phyloP scores from a whole-genome alignment of 2,797 vertebrate species.

The Pelochelys cantorii region DNA sequence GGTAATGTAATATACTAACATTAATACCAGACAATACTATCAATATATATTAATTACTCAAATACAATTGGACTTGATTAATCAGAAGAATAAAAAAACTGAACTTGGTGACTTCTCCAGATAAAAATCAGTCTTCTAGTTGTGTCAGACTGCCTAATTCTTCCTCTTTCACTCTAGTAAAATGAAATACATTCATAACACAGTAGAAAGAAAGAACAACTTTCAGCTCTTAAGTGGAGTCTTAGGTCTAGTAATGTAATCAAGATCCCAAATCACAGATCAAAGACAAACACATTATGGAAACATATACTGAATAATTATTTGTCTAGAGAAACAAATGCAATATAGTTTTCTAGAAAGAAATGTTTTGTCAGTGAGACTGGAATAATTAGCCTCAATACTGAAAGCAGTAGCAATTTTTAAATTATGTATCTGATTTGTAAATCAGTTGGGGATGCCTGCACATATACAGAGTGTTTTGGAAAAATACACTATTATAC shows the following conservation, averaged over 20 bases:
- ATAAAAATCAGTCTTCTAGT: neutral
- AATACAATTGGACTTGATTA: slow-evolving; percentile 7
- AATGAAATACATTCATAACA: neutral
- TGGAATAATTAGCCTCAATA: neutral
- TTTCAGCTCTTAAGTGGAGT: neutral
- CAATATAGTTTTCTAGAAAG: slow-evolving; percentile 10
- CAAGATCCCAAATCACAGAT: neutral
- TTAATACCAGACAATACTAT: neutral
- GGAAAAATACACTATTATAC: neutral
- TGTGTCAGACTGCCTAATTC: neutral
- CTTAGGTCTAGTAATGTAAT: neutral
- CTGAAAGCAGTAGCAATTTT: too few species aligned
- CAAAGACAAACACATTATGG: neutral
- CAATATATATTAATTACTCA: slow-evolving; percentile 16
- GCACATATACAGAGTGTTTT: neutral
- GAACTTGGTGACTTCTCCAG: neutral
- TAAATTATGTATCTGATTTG: neutral
- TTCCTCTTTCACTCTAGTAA: slow-evolving; percentile 10
- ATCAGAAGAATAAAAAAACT: slow-evolving; percentile 4
- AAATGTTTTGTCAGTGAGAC: neutral
- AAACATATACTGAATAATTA: neutral
- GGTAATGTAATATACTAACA: neutral
- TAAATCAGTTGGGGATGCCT: neutral
- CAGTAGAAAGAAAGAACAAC: neutral
- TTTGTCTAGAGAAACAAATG: slow-evolving; percentile 20